These are phyloP conservation scores for Gastrophysa polygoni DNA, from an alignment of 2,888 invertebrate genomes.

Conservation along the genomic window DNA sequence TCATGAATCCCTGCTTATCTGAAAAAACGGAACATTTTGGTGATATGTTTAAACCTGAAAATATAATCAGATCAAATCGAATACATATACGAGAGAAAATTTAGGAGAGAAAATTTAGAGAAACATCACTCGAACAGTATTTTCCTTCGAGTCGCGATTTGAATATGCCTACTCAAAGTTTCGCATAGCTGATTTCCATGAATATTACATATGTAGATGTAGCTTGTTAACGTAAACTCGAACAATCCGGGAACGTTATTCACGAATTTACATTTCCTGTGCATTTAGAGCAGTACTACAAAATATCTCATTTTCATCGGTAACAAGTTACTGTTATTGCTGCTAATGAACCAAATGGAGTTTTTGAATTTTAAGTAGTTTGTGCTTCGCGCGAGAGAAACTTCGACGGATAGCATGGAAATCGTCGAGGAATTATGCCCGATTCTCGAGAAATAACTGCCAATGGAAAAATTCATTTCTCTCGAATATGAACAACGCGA, in stretches of 20 bases:
- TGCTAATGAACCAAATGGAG: slow-evolving; percentile 11
- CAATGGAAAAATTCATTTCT: not conserved
- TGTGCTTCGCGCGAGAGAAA: not conserved
- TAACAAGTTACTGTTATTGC: slow-evolving; percentile 8
- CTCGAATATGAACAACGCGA: too few species aligned
- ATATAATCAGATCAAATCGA: too few species aligned
- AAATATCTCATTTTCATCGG: slow-evolving; percentile 10
- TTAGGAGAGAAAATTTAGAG: too few species aligned
- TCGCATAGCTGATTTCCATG: not conserved
- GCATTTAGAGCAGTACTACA: slow-evolving; percentile 3
- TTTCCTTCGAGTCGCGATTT: too few species aligned
- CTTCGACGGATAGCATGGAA: not conserved
- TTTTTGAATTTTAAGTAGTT: slow-evolving; percentile 12
- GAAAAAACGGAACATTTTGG: too few species aligned
- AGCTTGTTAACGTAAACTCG: not conserved
- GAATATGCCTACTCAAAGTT: not conserved
- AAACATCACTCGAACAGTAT: too few species aligned
- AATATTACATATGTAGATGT: not conserved
- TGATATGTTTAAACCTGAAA: too few species aligned
- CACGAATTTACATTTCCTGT: slow-evolving; percentile 1
- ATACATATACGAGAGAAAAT: too few species aligned
- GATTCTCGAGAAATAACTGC: not conserved
- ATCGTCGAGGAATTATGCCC: not conserved
- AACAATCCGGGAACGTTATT: not conserved
- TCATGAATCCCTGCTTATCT: too few species aligned